Evolutionary conservation across 2,113 vertebrate species (phyloP), one percentile per base, ranked within the genome.

Genomic region (Rissa tridactyla): DNA sequence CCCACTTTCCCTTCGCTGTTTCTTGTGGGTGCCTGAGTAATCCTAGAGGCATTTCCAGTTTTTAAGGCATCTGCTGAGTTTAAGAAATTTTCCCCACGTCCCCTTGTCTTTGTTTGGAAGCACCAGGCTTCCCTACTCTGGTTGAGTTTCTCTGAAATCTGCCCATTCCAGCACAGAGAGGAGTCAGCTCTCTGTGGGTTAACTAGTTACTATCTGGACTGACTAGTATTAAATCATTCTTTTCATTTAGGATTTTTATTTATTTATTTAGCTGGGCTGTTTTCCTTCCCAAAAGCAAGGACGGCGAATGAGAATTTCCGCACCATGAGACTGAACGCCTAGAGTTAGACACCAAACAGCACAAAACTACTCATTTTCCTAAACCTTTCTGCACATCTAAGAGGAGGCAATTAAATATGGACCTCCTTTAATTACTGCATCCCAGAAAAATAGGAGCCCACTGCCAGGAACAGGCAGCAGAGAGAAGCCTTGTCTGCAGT

Each of bases 11-110:
- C 93, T 91, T 85, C 46, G 58, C 84, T 82, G 92, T 96, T 96
- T 97, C 89, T 97, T 92, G 96, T 85, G 90, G 92, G 94, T 95
- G 90, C 57, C 87, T 93, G 94, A 95, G 94, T 93, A 94, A 96
- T 11, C 47, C 66, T 26, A 64, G 81, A 97, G 87, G 93, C 76
- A 96, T 96, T 87, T 60, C 18, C 66, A 92, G 58, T 44, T 64
- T 85, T 93, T 80, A 92, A 94, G 89, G 90, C 94, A 95, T 97
- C 90, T 96, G 96, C 96, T 95, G 96, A 97, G 91, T 95, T 94
- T 61, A 93, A 95, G 90, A 88, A 90, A 92, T 83, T 88, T 64
- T 78, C 81, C 77, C 62, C 61, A 34, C 1, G 7, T 49, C 8
- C 32, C 68, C 65, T 36, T 7, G 61, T 46, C 85, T 97, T 75